A percentile compares a stretch with the other conserved stretches of the same genome.
These are phyloP conservation scores for Hypena proboscidalis DNA, from an alignment of 2,888 invertebrate species.

Conservation along the genomic window DNA sequence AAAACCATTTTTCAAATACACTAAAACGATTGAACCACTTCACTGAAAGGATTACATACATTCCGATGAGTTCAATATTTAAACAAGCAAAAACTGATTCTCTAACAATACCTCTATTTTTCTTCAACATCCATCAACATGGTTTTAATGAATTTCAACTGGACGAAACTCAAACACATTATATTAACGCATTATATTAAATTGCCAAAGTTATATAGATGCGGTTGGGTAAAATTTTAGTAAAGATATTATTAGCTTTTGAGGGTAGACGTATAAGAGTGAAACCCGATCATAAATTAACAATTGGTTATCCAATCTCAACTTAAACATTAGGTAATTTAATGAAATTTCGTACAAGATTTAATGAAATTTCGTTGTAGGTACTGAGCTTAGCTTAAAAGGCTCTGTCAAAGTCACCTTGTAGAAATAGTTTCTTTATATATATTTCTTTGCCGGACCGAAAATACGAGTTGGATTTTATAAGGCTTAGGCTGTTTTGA, in stretches of 20 bases:
- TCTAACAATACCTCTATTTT: constrained; percentile 1
- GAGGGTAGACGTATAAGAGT: constrained; percentile 54
- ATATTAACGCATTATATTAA: constrained; percentile 54
- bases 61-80: not conserved
- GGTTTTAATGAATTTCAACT: constrained; percentile 10
- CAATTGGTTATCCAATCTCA: constrained; percentile 62
- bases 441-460: not conserved
- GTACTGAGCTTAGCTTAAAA: too few relatives aligned
- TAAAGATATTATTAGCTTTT: constrained; percentile 68
- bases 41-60: not conserved
- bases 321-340: constrained; percentile 44
- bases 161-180: constrained; percentile 17
- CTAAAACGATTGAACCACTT: not conserved
- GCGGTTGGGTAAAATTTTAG: constrained; percentile 55
- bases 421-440: not conserved
- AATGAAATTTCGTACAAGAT: constrained; percentile 29
- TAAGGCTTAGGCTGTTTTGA: too few relatives aligned
- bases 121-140: not conserved
- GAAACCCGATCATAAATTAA: constrained; percentile 74
- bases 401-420: constrained; percentile 8
- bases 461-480: constrained; percentile 1
- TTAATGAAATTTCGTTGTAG: constrained; percentile 11
- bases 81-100: not conserved
- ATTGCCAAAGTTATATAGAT: constrained; percentile 60
- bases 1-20: not conserved